phyloP scores from a whole-genome alignment of 2,797 vertebrate species.

The Sciurus vulgaris region DNA sequence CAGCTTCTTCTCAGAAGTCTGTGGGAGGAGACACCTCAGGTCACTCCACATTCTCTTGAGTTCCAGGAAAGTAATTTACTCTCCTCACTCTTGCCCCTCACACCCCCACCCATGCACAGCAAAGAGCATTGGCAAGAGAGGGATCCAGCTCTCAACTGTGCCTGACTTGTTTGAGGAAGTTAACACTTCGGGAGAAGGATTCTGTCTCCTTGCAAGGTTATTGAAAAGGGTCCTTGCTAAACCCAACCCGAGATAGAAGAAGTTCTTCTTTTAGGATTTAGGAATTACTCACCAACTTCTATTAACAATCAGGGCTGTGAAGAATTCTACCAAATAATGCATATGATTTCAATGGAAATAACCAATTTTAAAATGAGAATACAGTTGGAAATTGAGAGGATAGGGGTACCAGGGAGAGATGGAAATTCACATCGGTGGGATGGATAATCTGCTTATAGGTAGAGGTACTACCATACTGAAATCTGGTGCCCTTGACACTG shows the following conservation, averaged over 20 bases:
- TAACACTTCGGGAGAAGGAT: slow-evolving; percentile 74
- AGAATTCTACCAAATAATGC: slow-evolving; percentile 55
- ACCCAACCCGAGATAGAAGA: slow-evolving; percentile 19
- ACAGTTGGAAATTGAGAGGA: slow-evolving; percentile 15
- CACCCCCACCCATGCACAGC: background rate
- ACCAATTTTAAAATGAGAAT: slow-evolving; percentile 7
- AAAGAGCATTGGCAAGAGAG: slow-evolving; percentile 27
- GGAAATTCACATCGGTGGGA: background rate
- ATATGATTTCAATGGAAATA: slow-evolving; percentile 50
- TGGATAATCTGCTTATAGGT: background rate
- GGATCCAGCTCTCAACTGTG: slow-evolving; percentile 51
- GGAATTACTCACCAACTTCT: slow-evolving; percentile 52
- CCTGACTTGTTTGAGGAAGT: slow-evolving; percentile 9
- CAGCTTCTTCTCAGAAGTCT: slow-evolving; percentile 70
- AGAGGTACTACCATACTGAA: background rate
- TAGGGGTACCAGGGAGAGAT: background rate
- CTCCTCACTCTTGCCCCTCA: background rate
- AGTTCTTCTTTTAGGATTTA: slow-evolving; percentile 12
- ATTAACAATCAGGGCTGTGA: slow-evolving; percentile 58
- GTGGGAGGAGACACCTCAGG: slow-evolving; percentile 71
- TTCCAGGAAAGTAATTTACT: slow-evolving; percentile 71
- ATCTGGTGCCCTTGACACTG: background rate
- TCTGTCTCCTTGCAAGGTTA: slow-evolving; percentile 71
- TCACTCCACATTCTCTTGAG: slow-evolving; percentile 66
- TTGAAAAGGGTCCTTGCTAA: slow-evolving; percentile 38